phyloP scores from a whole-genome alignment of 1,140 invertebrate species.

The Samia ricini region DNA sequence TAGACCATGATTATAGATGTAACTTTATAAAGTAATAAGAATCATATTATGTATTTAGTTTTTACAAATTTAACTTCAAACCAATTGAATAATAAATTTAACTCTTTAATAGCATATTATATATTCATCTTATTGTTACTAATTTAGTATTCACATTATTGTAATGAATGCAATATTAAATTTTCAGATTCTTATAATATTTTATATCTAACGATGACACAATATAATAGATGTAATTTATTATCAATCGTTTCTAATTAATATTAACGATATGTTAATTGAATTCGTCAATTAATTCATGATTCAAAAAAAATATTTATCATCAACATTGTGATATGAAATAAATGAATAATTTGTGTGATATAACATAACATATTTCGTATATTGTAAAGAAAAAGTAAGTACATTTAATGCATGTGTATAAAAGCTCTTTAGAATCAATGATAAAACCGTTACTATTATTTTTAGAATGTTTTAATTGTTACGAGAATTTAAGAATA shows the following conservation, averaged over 20 bases:
- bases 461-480: no score
- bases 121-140: not conserved
- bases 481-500: no score
- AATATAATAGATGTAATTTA: not conserved
- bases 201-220: not conserved
- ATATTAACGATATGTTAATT: not conserved
- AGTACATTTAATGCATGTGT: no score
- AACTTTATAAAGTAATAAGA: no score
- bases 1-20: no score
- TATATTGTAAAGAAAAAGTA: no score
- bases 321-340: not conserved
- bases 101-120: not conserved
- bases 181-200: not conserved
- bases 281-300: not conserved
- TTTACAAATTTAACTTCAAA: no score
- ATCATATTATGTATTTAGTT: no score
- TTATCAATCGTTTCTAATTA: not conserved
- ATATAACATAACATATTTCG: no score
- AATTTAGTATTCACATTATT: not conserved
- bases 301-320: not conserved
- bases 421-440: no score
- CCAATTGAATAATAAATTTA: not conserved
- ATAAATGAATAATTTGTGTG: not conserved
- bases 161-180: not conserved
- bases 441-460: no score